Evolutionary conservation across 2,797 vertebrate species (phyloP).

Genomic region (Acrocephalus scirpaceus): DNA sequence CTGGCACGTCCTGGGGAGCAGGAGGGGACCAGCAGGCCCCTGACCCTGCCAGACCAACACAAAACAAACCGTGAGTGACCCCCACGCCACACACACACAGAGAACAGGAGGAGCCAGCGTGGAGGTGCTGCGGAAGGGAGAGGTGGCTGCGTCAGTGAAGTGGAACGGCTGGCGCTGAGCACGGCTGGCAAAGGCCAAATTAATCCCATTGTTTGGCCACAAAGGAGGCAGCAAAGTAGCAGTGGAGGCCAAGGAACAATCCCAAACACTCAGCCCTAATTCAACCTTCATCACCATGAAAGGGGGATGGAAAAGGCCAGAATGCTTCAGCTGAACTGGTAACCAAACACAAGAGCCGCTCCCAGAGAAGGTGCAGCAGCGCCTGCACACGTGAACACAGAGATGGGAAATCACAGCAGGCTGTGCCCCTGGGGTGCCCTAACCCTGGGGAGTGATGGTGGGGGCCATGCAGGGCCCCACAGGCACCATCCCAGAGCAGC

Average conservation of each 20-base stretch:
- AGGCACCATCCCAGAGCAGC: neutral
- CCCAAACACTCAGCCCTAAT: slow-evolving; percentile 22
- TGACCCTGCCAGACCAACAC: neutral
- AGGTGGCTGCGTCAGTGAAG: slow-evolving; percentile 69
- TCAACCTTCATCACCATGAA: slow-evolving; percentile 21
- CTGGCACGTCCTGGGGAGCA: neutral
- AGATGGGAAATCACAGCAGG: neutral
- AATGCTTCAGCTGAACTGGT: slow-evolving; percentile 16
- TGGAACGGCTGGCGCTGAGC: slow-evolving; percentile 86
- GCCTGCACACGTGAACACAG: neutral
- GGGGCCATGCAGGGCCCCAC: neutral
- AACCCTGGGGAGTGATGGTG: neutral
- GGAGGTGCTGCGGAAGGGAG: slow-evolving; percentile 28
- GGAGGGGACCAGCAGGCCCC: neutral
- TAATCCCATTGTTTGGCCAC: slow-evolving; percentile 87
- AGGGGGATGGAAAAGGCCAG: slow-evolving; percentile 28
- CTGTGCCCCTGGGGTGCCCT: neutral
- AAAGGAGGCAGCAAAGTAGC: slow-evolving; percentile 85
- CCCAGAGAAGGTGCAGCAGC: neutral
- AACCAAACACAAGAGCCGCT: slow-evolving; percentile 5
- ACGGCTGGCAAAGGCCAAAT: slow-evolving; percentile 81
- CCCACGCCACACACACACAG: neutral
- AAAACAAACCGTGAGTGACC: neutral
- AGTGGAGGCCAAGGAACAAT: slow-evolving; percentile 75
- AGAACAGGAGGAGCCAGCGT: neutral